phyloP scores from a whole-genome alignment of 1,140 invertebrate genomes.

The Sinella curviseta region DNA sequence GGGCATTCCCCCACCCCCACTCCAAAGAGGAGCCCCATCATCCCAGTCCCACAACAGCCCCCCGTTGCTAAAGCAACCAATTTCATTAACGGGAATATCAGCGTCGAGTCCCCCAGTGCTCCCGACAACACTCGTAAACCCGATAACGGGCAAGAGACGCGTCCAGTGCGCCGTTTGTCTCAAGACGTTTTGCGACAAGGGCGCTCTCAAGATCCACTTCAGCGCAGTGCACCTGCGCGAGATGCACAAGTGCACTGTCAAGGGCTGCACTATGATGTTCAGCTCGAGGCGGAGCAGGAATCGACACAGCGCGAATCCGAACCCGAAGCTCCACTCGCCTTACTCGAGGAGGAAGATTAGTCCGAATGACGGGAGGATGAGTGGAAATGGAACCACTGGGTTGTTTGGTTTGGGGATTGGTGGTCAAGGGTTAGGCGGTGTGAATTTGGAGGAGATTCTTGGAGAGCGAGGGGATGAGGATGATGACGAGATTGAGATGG shows the following conservation, averaged over 20 bases:
- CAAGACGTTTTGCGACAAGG: slow-evolving; percentile 99
- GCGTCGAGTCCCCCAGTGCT: not conserved
- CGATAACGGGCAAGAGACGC: slow-evolving; percentile 80
- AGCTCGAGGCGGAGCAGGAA: slow-evolving; percentile 87
- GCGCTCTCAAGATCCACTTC: slow-evolving; percentile 98
- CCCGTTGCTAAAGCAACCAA: not conserved
- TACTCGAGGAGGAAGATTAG: slow-evolving; percentile 88
- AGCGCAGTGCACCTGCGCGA: slow-evolving; percentile 97
- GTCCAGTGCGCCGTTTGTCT: slow-evolving; percentile 97
- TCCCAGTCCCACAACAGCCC: not conserved
- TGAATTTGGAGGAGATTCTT: not conserved
- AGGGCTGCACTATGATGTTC: slow-evolving; percentile 99
- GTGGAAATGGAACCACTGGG: slow-evolving; percentile 11
- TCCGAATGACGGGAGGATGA: slow-evolving; percentile 83
- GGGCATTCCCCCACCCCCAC: not conserved
- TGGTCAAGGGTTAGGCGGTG: not conserved
- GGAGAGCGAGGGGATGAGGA: not conserved
- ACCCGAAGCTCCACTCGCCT: slow-evolving; percentile 96
- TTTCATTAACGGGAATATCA: not conserved
- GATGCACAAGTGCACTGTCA: slow-evolving; percentile 99
- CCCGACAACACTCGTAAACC: slow-evolving; percentile 10
- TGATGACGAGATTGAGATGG: not conserved
- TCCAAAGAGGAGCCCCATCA: not conserved
- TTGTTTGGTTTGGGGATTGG: not conserved
- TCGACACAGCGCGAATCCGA: slow-evolving; percentile 95